Evolutionary conservation across 2,113 vertebrate genomes (phyloP).

Genomic region (Amphiprion ocellaris): DNA sequence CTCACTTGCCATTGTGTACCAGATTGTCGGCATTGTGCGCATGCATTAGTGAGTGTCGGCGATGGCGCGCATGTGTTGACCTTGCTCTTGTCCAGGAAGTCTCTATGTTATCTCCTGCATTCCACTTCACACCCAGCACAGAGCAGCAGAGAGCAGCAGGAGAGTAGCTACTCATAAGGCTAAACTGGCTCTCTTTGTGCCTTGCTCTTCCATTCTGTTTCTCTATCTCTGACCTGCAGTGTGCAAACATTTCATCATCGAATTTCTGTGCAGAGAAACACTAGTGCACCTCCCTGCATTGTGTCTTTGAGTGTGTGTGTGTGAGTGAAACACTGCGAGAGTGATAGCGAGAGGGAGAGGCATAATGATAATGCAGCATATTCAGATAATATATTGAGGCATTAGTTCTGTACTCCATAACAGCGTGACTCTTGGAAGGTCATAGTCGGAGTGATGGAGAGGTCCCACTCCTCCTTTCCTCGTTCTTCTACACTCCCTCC

Average conservation of each 20-base stretch:
- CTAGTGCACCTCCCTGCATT: constrained; percentile 1
- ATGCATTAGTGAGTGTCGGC: constrained; percentile 51
- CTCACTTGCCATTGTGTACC: constrained; percentile 55
- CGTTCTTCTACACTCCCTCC: constrained; percentile 61
- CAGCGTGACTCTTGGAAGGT: constrained; percentile 78
- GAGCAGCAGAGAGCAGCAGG: neutral
- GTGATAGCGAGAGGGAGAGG: constrained; percentile 51
- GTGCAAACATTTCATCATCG: constrained; percentile 39
- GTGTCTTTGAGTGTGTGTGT: constrained; percentile 12
- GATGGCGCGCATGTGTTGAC: constrained; percentile 48
- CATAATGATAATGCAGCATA: constrained; percentile 77
- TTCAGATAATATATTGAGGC: constrained; percentile 77
- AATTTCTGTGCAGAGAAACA: constrained; percentile 15
- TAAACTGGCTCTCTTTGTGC: constrained; percentile 8
- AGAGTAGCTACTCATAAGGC: neutral
- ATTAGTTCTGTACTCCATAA: constrained; percentile 74
- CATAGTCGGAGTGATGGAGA: constrained; percentile 71
- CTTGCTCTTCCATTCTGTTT: neutral
- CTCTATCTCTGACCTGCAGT: constrained; percentile 40
- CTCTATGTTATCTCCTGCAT: constrained; percentile 55
- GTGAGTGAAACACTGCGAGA: constrained; percentile 43
- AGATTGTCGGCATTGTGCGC: constrained; percentile 54
- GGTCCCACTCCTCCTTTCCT: constrained; percentile 68
- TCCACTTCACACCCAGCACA: constrained; percentile 43
- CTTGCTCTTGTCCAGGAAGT: constrained; percentile 66